Percentiles rank a stretch among this genome's conserved stretches.
Evolutionary conservation across 2,888 invertebrate species (phyloP).

Genomic region (Drosophila maculinotata): DNA sequence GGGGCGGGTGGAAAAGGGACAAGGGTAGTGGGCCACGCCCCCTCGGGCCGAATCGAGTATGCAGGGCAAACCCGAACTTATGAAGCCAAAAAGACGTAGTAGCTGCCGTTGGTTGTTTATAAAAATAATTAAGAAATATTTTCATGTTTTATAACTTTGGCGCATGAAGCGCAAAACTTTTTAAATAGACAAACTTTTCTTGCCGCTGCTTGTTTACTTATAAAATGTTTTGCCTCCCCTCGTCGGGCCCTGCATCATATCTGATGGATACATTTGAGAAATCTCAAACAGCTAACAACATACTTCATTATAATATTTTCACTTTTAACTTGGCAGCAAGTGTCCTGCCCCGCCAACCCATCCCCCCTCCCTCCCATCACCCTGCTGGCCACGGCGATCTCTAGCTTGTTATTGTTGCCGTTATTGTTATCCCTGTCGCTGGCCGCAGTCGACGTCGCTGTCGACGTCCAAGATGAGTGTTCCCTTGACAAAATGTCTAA

Average conservation of each 20-base stretch:
- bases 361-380: too few species aligned
- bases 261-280: slow-evolving; percentile 72
- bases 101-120: slow-evolving; percentile 65
- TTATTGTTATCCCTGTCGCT: slow-evolving; percentile 58
- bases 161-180: slow-evolving; percentile 71
- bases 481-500: slow-evolving; percentile 82
- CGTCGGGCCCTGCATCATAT: slow-evolving; percentile 16
- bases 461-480: slow-evolving; percentile 55
- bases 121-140: slow-evolving; percentile 82
- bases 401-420: slow-evolving; percentile 52
- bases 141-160: slow-evolving; percentile 80
- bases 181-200: slow-evolving; percentile 79
- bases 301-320: slow-evolving; percentile 80
- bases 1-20: neutral
- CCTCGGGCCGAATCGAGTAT: slow-evolving; percentile 12
- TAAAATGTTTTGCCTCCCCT: slow-evolving; percentile 70
- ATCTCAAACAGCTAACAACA: slow-evolving; percentile 77
- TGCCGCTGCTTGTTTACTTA: slow-evolving; percentile 76
- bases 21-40: slow-evolving; percentile 5
- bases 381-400: neutral
- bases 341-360: slow-evolving; percentile 17
- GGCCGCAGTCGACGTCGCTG: slow-evolving; percentile 19
- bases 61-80: slow-evolving; percentile 18
- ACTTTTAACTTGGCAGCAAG: slow-evolving; percentile 70
- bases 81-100: slow-evolving; percentile 29